Conservation (phyloP, 2,888 invertebrate species). For the Pimpla rufipes region DNA sequence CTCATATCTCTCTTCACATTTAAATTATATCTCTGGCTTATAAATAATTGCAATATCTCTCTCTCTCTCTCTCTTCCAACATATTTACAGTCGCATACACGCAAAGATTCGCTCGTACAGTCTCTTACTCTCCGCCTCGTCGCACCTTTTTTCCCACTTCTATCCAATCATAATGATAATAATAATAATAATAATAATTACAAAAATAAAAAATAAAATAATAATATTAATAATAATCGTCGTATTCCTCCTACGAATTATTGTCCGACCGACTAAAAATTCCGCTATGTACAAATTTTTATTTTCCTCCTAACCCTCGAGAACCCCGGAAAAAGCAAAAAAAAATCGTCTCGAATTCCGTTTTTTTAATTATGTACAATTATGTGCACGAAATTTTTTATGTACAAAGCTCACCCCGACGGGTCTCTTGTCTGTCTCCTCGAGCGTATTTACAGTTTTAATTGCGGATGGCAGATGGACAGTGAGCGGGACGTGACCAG, state of each 20-base stretch:
- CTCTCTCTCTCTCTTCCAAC: slow-evolving; percentile 74
- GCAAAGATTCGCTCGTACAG: slow-evolving; percentile 64
- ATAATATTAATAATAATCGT: slow-evolving; percentile 48
- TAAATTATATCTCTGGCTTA: slow-evolving; percentile 82
- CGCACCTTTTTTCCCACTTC: slow-evolving; percentile 16
- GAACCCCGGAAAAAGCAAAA: background rate
- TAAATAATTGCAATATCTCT: slow-evolving; percentile 80
- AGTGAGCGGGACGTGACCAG: slow-evolving; percentile 38
- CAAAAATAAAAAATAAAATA: slow-evolving; percentile 21
- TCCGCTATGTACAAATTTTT: slow-evolving; percentile 56
- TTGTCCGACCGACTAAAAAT: slow-evolving; percentile 62
- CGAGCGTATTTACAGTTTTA: slow-evolving; percentile 48
- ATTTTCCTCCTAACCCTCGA: background rate
- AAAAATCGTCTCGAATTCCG: background rate
- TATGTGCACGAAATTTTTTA: slow-evolving; percentile 57
- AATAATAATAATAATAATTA: slow-evolving; percentile 28
- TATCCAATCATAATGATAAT: slow-evolving; percentile 21
- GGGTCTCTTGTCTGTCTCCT: slow-evolving; percentile 11
- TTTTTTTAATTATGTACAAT: slow-evolving; percentile 16
- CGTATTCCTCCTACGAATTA: slow-evolving; percentile 60
- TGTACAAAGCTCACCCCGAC: slow-evolving; percentile 72
- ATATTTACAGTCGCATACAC: slow-evolving; percentile 66
- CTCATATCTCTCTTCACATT: slow-evolving; percentile 80
- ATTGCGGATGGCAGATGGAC: slow-evolving; percentile 42
- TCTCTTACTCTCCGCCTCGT: slow-evolving; percentile 66